Evolutionary conservation across 2,797 vertebrate species (phyloP), one percentile per base, ranked within the genome.

Genomic region (Alfaro cultratus): DNA sequence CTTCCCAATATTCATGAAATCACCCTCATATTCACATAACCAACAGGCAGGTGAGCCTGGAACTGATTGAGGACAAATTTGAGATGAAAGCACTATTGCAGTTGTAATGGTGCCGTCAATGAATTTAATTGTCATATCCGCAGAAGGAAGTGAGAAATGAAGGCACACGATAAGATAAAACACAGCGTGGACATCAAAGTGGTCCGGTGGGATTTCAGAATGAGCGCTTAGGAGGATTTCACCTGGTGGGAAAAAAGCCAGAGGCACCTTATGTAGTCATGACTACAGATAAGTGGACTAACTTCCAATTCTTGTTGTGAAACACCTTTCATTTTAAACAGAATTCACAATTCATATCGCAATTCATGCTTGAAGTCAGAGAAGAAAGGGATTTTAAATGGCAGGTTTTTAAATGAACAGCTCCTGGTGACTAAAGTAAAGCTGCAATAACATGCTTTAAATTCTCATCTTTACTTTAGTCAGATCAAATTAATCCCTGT

Each of bases 101-200:
- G 75, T 83, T 88, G 82, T 79, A 82, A 89, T 76, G 51, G 75
- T 73, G 73, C 77, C 84, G 76, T 86, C 39, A 75, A 72, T 80
- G 26, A 88, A 89, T 85, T 53, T 89, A 89, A 91, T 88, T 90
- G 84, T 86, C 70, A 86, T 78, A 55, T 77, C 75, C 57, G 64
- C 85, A 76, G 84, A 88, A 74, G 60, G 80, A 43, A 79, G 51
- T 76, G 81, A 80, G 46, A 76, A 81, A 84, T 85, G 6, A 88
- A 85, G 74, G 81, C 76, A 72, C 57, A 39, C 0, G 57, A 88
- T 88, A 67, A 88, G 79, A 91, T 86, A 80, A 82, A 89, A 76
- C 79, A 79, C 72, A 80, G 75, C 51, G 12, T 67, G 77, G 51
- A 90, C 86, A 91, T 93, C 91, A 92, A 93, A 91, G 88, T 86